phyloP scores from a whole-genome alignment of 2,797 vertebrate genomes.

The Sylvia borin region DNA sequence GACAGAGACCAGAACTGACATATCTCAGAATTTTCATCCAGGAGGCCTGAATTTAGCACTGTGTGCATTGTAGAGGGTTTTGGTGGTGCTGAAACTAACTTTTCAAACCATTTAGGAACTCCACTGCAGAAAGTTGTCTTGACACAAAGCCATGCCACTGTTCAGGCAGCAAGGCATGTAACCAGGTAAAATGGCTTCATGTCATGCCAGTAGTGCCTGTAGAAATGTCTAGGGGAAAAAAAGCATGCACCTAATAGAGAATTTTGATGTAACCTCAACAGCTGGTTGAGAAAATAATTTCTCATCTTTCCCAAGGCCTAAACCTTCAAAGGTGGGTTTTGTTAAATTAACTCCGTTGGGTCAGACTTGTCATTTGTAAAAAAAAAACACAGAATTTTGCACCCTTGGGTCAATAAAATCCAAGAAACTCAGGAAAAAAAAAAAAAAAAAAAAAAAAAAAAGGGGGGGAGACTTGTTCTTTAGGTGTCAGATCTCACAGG shows the following conservation, averaged over 20 bases:
- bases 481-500: background rate
- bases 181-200: background rate
- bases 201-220: background rate
- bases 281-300: background rate
- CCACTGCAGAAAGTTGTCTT: background rate
- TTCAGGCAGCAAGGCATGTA: background rate
- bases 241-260: background rate
- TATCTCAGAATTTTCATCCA: background rate
- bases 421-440: background rate
- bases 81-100: background rate
- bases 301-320: background rate
- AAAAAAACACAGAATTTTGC: background rate
- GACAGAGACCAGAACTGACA: background rate
- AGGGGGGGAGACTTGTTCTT: background rate
- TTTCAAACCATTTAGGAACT: background rate
- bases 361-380: background rate
- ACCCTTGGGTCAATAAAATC: background rate
- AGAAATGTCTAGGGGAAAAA: background rate
- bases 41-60: background rate
- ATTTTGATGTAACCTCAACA: background rate
- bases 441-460: background rate
- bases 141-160: background rate
- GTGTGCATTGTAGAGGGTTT: background rate
- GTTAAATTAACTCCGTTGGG: background rate
- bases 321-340: background rate